Evolutionary conservation across 2,113 vertebrate species (phyloP), one percentile per base, ranked within the genome.

Genomic region (Poeciliopsis occidentalis): DNA sequence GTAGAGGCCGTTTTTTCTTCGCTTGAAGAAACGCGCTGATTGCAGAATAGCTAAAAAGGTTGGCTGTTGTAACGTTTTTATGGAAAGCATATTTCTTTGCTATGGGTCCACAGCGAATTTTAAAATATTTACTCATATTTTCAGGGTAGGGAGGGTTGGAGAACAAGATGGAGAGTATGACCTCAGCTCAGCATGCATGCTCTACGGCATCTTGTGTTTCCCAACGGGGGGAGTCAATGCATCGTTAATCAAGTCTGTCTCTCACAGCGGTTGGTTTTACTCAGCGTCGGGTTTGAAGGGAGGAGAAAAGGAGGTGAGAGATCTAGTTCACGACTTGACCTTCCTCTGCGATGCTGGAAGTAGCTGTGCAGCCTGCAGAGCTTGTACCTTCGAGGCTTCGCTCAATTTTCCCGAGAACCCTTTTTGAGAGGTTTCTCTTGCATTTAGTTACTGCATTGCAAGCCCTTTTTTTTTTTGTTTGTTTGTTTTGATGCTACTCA

Each of bases 241-340:
- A 89, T 90, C 89, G 80, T 92, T 92, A 92, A 92, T 89, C 91
- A 92, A 86, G 89, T 83, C 88, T 92, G 85, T 86, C 77, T 82
- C 81, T 86, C 91, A 74, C 88, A 89, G 88, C 86, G 51, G 84
- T 87, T 67, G 81, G 75, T 86, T 88, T 81, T 73, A 69, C 79
- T 81, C 77, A 13, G 64, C 60, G 32, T 64, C 15, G 5, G 64
- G 71, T 77, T 69, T 72, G 78, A 76, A 73, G 64, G 74, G 78
- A 84, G 67, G 19, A 66, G 73, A 64, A 68, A 39, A 67, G 68
- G 67, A 44, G 44, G 64, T 24, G 30, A 31, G 15, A 32, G 73
- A 74, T 69, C 73, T 17, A 60, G 88, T 89, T 84, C 88, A 83
- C 77, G 82, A 79, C 81, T 82, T 86, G 91, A 91, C 91, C 89